Evolutionary conservation across 2,888 invertebrate genomes (phyloP), one percentile per base, ranked within the genome.

Genomic region (Nasonovia ribisnigri): DNA sequence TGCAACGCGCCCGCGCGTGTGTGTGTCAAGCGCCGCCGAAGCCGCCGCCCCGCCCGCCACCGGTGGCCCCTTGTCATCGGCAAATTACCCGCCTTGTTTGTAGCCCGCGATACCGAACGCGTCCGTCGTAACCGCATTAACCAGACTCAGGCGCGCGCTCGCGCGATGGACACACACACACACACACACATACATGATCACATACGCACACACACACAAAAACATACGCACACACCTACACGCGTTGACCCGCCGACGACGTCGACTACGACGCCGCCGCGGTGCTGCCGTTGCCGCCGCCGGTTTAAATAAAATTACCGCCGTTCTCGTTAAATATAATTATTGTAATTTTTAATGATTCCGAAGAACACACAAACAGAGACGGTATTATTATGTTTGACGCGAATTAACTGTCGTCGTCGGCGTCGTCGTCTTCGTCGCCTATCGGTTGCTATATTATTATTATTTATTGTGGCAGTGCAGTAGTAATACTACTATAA

Each of bases 41-140:
- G 43, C 77, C 92, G 57, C 86, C 94, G 60, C 92, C 93, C 84
- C 88, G 88, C 51, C 84, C 92, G 93, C 84, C 91, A 67, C 90
- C 77, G 87, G 86, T 89, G 91, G 94, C 91, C 88, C 84, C 93
- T 93, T 93, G 93, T 93, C 93, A 93, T 90, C 93, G 90, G 93
- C 93, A 94, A 94, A 94, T 92, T 92, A 94, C 94, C 92, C 91
- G 84, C 92, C 89, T 94, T 92, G 91, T 91, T 94, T 91, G 92
- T 91, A 92, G 88, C 89, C 94, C 60, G 86, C 93, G 93, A 93
- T 90, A 93, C 93, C 93, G 93, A 93, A 93, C 94, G 95, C 95
- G 94, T 84, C 77, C 94, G 84, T 48, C 95, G 90, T 94, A 84
- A 92, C 94, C 87, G 91, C 94, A 88, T 94, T 93, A 91, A 94